A percentile compares a stretch with the other conserved stretches of the same genome.
Evolutionary conservation across 2,888 invertebrate species (phyloP).

Genomic region (Teinopalpus imperialis): DNA sequence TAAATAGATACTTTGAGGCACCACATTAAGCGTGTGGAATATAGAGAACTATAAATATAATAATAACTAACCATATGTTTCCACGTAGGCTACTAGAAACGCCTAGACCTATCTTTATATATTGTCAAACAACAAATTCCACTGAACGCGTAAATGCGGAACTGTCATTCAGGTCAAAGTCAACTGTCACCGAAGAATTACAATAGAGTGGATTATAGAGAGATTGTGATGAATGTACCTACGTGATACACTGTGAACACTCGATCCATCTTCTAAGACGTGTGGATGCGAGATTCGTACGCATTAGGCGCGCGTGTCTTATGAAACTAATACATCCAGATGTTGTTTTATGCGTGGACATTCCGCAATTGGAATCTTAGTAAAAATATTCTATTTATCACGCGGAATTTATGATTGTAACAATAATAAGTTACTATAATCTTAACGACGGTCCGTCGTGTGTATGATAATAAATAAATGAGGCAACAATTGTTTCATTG

Average conservation of each 20-base stretch:
- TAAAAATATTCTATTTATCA: background rate
- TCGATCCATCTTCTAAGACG: constrained; percentile 23
- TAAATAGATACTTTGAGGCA: background rate
- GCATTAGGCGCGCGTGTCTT: constrained; percentile 18
- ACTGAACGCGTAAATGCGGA: background rate
- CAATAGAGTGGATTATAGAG: constrained; percentile 16
- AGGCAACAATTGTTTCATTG: background rate
- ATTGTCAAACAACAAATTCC: background rate
- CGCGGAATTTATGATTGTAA: background rate
- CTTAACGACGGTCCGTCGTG: background rate
- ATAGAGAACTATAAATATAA: background rate
- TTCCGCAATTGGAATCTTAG: constrained; percentile 6
- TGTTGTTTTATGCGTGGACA: constrained; percentile 2
- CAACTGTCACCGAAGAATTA: constrained; percentile 16
- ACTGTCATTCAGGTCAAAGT: constrained; percentile 19
- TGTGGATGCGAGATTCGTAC: constrained; percentile 22
- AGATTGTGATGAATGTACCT: constrained; percentile 22
- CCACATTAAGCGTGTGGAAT: background rate
- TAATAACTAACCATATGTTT: constrained; percentile 1
- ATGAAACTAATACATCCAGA: constrained; percentile 15
- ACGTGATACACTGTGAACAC: constrained; percentile 18
- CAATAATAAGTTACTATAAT: background rate
- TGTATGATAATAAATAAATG: background rate
- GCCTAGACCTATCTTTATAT: no score
- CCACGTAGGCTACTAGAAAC: background rate